Base-by-base conservation (phyloP, 2,888 invertebrate genomes). In the Caenorhabditis imperialis region DNA sequence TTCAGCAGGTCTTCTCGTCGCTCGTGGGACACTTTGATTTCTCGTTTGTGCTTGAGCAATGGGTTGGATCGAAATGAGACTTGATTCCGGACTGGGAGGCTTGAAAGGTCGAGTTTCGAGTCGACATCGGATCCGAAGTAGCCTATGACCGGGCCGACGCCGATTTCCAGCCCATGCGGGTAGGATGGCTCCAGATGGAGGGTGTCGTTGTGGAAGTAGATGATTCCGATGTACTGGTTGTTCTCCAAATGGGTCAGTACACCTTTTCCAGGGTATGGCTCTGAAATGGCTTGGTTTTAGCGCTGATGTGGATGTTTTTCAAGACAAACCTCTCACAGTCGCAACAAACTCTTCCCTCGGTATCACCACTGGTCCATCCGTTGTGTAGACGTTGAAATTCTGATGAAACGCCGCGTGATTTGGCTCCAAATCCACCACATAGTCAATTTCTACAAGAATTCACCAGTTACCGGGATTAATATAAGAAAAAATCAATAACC, bases 121-220 rank as follows among this genome's bases (percentile, higher is more conserved):
- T 71, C 35, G 3, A 62, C 57, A 35, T 74, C 67, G 1, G 74
- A 74, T 7, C 50, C 61, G 35, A 55, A 74, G 35, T 74, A 74
- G n/a, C 67, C 67, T 18, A 74, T 44, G 27, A 69, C 42, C 6
- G 14, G 10, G 1, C 67, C 58, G 6, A 44, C 53, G 27, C 60
- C 50, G 30, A 58, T 42, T 7, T 45, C 38, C 2, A 63, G 20
- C 4, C 44, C 50, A 37, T 58, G 54, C 7, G 51, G 51, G 42
- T 63, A 48, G 0, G 57, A 45, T 2, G 60, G 54, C 14, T 74
- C 74, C 16, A 74, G 20, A 42, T 74, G 57, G 2, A 74, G 35
- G 2, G 74, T 74, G 37, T 74, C 74, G 20, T 74, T 51, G 30
- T 50, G 14, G 16, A 74, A 58, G 23, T 50, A 50, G 0, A 74